Evolutionary conservation across 1,140 invertebrate species (phyloP), one percentile per base, ranked within the genome.

Genomic region (Coboldia fuscipes): DNA sequence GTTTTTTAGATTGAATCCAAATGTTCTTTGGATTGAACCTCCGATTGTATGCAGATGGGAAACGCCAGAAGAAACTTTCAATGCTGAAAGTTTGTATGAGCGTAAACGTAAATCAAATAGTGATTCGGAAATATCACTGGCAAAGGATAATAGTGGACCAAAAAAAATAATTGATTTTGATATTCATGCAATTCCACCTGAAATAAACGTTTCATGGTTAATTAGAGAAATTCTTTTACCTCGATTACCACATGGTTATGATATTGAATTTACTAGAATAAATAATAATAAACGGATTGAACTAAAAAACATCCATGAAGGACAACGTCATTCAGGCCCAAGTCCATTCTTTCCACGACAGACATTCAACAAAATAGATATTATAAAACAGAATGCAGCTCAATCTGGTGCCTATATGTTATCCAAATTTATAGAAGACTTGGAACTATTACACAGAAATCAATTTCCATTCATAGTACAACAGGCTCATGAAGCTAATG

Each of bases 21-120:
- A 69, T 4, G 70, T 84, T 6, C 64, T 84, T 35, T 85, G 80
- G 77, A 72, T 82, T 22, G 82, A 88, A 44, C 72, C 79, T 2
- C 82, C 82, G 0, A 60, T 75, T 9, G 69, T 81, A 3, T 79
- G 75, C 12, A 69, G 76, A 36, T 86, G 81, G 81, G 65, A 80
- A 17, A 51, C 44, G 5, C 34, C 45, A 21, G 38, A 45, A 9
- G 52, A 55, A 36, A 53, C 47, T 2, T 23, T 47, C 1, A 44
- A 53, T 33, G 42, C 44, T 21, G 44, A 55, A 23, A 23, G 6
- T 33, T 29, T 29, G 47, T 45, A 17, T 47, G 47, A 26, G 47
- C 45, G 27, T 45, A 45, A 33, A 48, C 44, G 1, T 43, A 50
- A 33, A 41, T 42, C 20, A 15, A 16, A 10, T 5, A 50, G 44